phyloP scores from a whole-genome alignment of 2,797 vertebrate genomes.

The Paedocypris micromegethes region DNA sequence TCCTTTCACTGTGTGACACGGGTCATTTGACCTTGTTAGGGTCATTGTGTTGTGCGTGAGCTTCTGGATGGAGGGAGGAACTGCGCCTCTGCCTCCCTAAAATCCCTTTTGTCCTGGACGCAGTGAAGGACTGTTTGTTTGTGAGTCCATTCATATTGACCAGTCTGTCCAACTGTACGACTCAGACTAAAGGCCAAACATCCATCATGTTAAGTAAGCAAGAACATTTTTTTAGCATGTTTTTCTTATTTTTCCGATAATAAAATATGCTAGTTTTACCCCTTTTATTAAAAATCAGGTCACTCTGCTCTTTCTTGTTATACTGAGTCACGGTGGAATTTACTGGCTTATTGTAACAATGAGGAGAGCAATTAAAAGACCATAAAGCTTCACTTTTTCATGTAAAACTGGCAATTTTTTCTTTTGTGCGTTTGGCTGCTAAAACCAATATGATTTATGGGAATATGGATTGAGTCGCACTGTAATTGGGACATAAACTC shows the following conservation, averaged over 20 bases:
- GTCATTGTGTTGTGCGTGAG: conserved; percentile 1
- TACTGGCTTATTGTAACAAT: conserved; percentile 3
- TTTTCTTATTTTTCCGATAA: no score
- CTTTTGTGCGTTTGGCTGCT: conserved; percentile 37
- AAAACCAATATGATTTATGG: conserved; percentile 41
- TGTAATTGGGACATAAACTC: conserved; percentile 47
- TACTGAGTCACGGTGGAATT: not conserved
- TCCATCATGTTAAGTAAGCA: no score
- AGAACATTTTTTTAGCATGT: no score
- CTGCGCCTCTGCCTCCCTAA: conserved; percentile 18
- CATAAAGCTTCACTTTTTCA: conserved; percentile 19
- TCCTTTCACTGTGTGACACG: conserved; percentile 13
- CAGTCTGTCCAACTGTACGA: conserved; percentile 28
- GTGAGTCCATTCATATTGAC: conserved; percentile 44
- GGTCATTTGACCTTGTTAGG: conserved; percentile 33
- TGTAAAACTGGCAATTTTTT: conserved; percentile 13
- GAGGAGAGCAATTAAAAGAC: conserved; percentile 25
- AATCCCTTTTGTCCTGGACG: conserved; percentile 29
- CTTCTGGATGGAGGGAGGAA: conserved; percentile 9
- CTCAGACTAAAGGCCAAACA: not conserved
- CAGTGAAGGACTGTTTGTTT: conserved; percentile 43
- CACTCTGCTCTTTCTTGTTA: no score
- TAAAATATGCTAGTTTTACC: no score
- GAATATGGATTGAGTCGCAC: conserved; percentile 41
- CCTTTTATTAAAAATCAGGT: no score